Evolutionary conservation across 1,140 invertebrate genomes (phyloP), one percentile per base, ranked within the genome.

Genomic region (Hylaeus volcanicus): DNA sequence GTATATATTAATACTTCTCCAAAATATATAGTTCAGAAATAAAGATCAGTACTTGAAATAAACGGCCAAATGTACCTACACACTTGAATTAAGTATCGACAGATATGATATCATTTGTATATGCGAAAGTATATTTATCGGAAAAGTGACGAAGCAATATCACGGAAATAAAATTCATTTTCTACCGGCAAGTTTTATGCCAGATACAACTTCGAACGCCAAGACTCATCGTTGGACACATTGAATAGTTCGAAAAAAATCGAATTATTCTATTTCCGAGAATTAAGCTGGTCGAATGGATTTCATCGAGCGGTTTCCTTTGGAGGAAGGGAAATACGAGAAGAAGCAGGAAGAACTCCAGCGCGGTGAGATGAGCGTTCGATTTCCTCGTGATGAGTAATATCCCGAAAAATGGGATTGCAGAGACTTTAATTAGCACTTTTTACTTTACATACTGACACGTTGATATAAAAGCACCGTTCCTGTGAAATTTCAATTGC

Each of bases 341-440:
- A 64, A 83, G 77, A 77, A 75, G 60, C 14, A 80, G 73, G 77
- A 83, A 79, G 80, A 82, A 73, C 12, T 63, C 11, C 66, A 74
- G 58, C 45, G 26, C 37, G 5, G 43, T 0, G 15, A 55, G 43
- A 51, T 51, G 9, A 12, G 66, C 60, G 60, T 64, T 78, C 43
- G 15, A 58, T 68, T 71, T 58, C 55, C 37, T 70, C 48, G 48
- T 37, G 43, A n/a, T 37, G 48, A 73, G 60, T 65, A 73, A 79
- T 58, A 39, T 12, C 11, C 11, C 48, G 51, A 65, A 65, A 64
- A 79, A 79, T 65, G 41, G 51, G 0, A 48, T 26, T n/a, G 9
- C 5, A 14, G 12, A 70, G 63, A 77, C 64, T 76, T 39, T 53
- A 66, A 69, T 77, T 61, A 77, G 9, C 26, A n/a, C 12, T 69